Base-by-base conservation (phyloP, 1,140 invertebrate species). In the Drosophila aff. region DNA sequence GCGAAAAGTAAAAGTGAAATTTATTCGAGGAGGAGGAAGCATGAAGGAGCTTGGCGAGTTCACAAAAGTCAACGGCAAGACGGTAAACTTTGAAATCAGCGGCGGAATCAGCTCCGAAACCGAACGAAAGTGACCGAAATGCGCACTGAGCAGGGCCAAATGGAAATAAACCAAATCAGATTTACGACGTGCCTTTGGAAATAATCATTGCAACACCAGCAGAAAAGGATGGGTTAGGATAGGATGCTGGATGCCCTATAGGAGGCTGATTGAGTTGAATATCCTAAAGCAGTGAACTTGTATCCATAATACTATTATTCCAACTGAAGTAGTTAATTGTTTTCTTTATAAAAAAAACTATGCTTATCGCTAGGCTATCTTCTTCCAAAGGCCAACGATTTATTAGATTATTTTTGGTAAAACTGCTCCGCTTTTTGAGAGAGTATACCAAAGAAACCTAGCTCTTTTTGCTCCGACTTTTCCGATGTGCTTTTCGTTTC, bases 141-240 rank as follows among this genome's bases (percentile, higher is more conserved):
- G 67, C 36, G 21, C 38, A 63, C 49, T 50, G 55, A 68, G 63
- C 52, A 67, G 59, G 64, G 40, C 81, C 81, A 83, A 83, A 72
- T 84, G 81, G 75, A 84, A 83, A 83, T 84, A 83, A 83, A 83
- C 76, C 81, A 84, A 83, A 83, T 83, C 81, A 80, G 80, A 84
- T 84, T 84, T 84, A 84, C 81, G 72, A 83, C 81, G 81, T 83
- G 81, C 81, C 76, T 76, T 63, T 57, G 65, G 46, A 43, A 81
- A 77, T 64, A 57, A 40, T 57, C 53, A 38, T 15, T 6, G 13
- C 16, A 61, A 31, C 18, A 31, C 33, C 55, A 23, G 55, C 41
- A 28, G 28, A 13, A n/a, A 33, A 41, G 36, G 21, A 36, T 50
- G 61, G 13, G 21, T 9, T n/a, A n/a, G 36, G 53, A n/a, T 40